Percentiles rank a stretch among this genome's conserved stretches.
phyloP scores from a whole-genome alignment of 2,888 invertebrate species.

The Seira sanloemensis region DNA sequence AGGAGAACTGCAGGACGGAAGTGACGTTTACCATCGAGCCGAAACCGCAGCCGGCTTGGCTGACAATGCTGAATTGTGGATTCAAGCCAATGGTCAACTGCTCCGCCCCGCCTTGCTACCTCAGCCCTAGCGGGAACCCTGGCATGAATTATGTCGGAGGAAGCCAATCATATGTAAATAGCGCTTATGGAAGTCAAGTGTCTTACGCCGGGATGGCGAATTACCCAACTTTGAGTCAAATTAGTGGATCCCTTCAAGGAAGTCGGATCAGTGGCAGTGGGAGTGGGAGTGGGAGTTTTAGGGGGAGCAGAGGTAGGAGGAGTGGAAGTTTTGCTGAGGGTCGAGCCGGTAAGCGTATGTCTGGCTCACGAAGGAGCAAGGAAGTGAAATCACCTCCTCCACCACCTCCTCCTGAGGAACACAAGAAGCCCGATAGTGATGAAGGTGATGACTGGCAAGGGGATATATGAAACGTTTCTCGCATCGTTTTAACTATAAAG shows the following conservation, averaged over 20 bases:
- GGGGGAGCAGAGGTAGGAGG: too few relatives aligned
- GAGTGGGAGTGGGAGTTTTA: neutral
- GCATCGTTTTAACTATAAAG: too few relatives aligned
- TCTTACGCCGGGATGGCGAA: constrained; percentile 40
- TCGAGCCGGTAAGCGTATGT: too few relatives aligned
- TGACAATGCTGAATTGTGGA: constrained; percentile 69
- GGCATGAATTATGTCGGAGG: constrained; percentile 37
- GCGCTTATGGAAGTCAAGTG: constrained; percentile 28
- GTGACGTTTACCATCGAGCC: constrained; percentile 70
- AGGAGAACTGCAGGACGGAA: constrained; percentile 68
- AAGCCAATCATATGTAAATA: constrained; percentile 25
- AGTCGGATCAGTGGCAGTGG: neutral
- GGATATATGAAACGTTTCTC: too few relatives aligned
- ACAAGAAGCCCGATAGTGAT: too few relatives aligned
- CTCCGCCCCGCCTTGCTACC: constrained; percentile 65
- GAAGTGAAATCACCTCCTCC: too few relatives aligned
- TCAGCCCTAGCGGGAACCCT: constrained; percentile 45
- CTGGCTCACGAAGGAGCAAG: too few relatives aligned
- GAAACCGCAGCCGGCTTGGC: constrained; percentile 66
- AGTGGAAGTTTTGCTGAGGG: too few relatives aligned
- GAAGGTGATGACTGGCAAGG: too few relatives aligned
- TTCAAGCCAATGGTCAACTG: constrained; percentile 70
- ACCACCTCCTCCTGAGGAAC: too few relatives aligned
- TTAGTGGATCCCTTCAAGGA: neutral
- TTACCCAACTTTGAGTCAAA: constrained; percentile 39